Conservation (phyloP, 35 echinoderm and acorn worm genomes). For the Acanthaster planci region DNA sequence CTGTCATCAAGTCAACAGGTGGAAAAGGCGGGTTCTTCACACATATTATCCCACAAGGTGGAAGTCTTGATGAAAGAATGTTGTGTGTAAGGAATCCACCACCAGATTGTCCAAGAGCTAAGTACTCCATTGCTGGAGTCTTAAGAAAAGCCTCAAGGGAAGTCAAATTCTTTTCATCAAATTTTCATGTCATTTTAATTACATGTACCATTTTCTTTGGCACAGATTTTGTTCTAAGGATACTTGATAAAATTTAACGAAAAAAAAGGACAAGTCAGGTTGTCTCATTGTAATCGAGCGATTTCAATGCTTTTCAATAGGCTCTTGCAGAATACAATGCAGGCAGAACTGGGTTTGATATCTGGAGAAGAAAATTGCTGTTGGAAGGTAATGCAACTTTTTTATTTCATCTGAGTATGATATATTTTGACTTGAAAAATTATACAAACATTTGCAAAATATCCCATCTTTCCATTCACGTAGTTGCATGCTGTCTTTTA, state of each 20-base stretch:
- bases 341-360: constrained; percentile 9
- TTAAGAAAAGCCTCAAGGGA: constrained; percentile 7
- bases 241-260: too few species aligned
- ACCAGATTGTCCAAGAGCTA: background rate
- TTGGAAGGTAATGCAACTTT: background rate
- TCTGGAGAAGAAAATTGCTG: background rate
- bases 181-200: too few species aligned
- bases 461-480: too few species aligned
- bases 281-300: too few species aligned
- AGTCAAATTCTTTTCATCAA: background rate
- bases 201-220: too few species aligned
- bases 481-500: too few species aligned
- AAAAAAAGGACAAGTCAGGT: too few species aligned
- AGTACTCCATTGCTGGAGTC: constrained; percentile 5
- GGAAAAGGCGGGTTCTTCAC: background rate
- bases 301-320: background rate
- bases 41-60: constrained; percentile 4
- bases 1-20: background rate
- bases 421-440: too few species aligned
- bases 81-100: constrained; percentile 1
- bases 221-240: too few species aligned
- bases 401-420: too few species aligned
- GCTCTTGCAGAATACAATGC: constrained; percentile 3
- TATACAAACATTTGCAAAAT: too few species aligned
- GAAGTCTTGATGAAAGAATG: constrained; percentile 16